These are phyloP conservation scores for Phyllostomus hastatus DNA, from an alignment of 2,113 vertebrate species.

Conservation along the genomic window DNA sequence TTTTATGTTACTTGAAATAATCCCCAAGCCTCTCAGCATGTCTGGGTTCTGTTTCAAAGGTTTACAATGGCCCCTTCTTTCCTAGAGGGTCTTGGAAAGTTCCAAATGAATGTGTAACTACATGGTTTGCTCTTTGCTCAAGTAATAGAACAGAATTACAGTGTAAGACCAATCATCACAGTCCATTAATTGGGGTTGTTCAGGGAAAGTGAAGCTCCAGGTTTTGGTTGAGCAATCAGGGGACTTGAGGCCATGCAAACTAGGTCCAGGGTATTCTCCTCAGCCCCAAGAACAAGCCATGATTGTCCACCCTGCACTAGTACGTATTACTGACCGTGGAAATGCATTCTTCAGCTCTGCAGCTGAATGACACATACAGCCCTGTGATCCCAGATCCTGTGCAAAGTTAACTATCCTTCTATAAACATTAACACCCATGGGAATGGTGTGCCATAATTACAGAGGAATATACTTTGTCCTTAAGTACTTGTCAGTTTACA, in stretches of 20 bases:
- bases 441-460: not conserved
- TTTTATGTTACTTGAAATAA: slow-evolving; percentile 48
- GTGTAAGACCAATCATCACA: slow-evolving; percentile 67
- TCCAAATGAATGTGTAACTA: slow-evolving; percentile 81
- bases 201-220: not conserved
- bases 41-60: slow-evolving; percentile 64
- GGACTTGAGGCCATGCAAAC: not conserved
- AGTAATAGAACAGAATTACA: slow-evolving; percentile 69
- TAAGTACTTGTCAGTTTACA: slow-evolving; percentile 57
- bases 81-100: slow-evolving; percentile 70
- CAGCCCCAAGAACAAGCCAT: not conserved
- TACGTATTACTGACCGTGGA: not conserved
- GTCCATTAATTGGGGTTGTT: slow-evolving; percentile 57
- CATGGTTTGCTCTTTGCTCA: slow-evolving; percentile 55
- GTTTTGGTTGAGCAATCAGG: slow-evolving; percentile 34
- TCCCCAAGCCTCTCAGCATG: not conserved
- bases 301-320: rapidly evolving
- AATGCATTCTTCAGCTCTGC: not conserved
- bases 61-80: slow-evolving; percentile 80
- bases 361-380: not conserved
- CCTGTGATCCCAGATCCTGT: not conserved
- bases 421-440: slow-evolving; percentile 27
- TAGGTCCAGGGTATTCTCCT: not conserved
- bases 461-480: not conserved
- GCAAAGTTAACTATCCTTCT: slow-evolving; percentile 48